Percentiles rank a stretch among this genome's conserved stretches.
phyloP scores from a whole-genome alignment of 2,113 vertebrate genomes.

The Hippoglossus stenolepis region DNA sequence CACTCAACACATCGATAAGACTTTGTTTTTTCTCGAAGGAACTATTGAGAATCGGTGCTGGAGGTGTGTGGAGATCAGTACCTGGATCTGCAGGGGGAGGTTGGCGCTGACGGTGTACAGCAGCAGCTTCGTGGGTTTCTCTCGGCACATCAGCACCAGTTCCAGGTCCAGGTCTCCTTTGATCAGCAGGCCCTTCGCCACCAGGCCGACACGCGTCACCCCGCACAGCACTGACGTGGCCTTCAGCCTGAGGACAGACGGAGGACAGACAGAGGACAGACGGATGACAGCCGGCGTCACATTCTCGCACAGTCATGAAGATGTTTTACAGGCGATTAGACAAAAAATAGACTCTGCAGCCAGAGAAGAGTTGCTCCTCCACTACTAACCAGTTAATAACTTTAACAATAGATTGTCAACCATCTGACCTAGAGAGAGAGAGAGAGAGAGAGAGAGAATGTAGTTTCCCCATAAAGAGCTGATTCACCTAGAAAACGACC shows the following conservation, averaged over 20 bases:
- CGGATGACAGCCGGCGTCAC: neutral
- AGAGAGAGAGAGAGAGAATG: too few species aligned
- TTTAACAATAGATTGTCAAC: too few species aligned
- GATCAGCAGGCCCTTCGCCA: constrained; percentile 94
- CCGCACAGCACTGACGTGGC: constrained; percentile 82
- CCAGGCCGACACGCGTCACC: constrained; percentile 90
- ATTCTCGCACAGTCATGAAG: too few species aligned
- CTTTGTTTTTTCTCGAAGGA: too few species aligned
- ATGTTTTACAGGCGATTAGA: constrained; percentile 19
- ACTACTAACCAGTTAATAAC: too few species aligned
- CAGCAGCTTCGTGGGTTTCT: constrained; percentile 90
- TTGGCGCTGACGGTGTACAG: constrained; percentile 90
- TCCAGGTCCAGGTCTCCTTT: constrained; percentile 91
- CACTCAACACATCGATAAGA: too few species aligned
- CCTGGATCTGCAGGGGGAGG: constrained; percentile 93
- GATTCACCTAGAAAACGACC: too few species aligned
- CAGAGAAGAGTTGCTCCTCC: too few species aligned
- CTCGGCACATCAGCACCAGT: constrained; percentile 91
- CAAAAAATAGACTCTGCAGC: neutral
- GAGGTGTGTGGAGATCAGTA: constrained; percentile 63
- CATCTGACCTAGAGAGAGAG: too few species aligned
- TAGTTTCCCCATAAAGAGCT: too few species aligned
- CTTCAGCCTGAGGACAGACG: constrained; percentile 76
- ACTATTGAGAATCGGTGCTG: neutral
- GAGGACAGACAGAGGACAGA: constrained; percentile 16